A percentile compares a stretch with the other conserved stretches of the same genome.
phyloP scores from a whole-genome alignment of 2,888 invertebrate species.

The Lasiommata megera region DNA sequence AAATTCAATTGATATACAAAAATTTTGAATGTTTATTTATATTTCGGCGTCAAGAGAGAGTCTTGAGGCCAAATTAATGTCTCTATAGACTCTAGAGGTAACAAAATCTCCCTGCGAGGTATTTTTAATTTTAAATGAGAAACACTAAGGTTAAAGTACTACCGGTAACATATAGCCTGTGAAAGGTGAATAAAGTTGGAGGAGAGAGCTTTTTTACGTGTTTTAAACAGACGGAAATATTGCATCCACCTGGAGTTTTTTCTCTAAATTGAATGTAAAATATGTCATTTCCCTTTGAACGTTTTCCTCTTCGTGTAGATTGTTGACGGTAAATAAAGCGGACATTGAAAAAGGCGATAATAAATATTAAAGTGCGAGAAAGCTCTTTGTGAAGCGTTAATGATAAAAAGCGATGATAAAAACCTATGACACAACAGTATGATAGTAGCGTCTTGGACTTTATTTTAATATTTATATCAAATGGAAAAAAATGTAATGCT shows the following conservation, averaged over 20 bases:
- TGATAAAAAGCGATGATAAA: slow-evolving; percentile 11
- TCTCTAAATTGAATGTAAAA: slow-evolving; percentile 56
- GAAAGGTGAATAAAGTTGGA: slow-evolving; percentile 21
- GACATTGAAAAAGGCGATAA: slow-evolving; percentile 12
- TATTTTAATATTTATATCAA: not conserved
- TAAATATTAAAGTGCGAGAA: slow-evolving; percentile 11
- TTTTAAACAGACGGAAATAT: slow-evolving; percentile 17
- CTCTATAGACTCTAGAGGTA: no score
- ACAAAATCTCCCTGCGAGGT: not conserved
- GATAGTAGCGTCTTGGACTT: not conserved
- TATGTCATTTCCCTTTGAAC: slow-evolving; percentile 45
- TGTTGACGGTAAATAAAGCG: slow-evolving; percentile 15
- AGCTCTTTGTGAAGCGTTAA: slow-evolving; percentile 7
- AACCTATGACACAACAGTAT: not conserved
- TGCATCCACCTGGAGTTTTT: slow-evolving; percentile 39
- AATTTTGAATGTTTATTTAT: no score
- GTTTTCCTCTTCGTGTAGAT: slow-evolving; percentile 18
- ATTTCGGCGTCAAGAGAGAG: no score
- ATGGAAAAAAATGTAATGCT: no score
- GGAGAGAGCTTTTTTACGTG: slow-evolving; percentile 5
- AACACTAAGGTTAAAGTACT: slow-evolving; percentile 17
- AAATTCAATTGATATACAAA: no score
- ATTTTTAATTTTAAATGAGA: slow-evolving; percentile 29
- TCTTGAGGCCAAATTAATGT: no score
- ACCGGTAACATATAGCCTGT: slow-evolving; percentile 32